phyloP scores from a whole-genome alignment of 2,113 vertebrate genomes.

The Scomber scombrus region DNA sequence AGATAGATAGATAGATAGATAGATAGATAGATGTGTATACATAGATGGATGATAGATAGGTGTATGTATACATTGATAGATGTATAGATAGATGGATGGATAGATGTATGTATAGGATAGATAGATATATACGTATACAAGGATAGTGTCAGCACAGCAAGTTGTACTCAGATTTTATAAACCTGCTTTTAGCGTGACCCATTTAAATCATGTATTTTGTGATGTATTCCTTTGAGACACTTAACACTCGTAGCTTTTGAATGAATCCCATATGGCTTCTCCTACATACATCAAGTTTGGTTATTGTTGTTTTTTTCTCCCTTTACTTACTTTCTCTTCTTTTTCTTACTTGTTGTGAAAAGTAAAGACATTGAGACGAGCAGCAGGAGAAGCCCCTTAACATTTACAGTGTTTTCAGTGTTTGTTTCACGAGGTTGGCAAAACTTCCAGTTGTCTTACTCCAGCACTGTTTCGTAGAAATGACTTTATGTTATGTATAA shows the following conservation, averaged over 20 bases:
- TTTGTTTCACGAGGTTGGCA: conserved; percentile 17
- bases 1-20: too few species aligned
- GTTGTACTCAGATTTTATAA: conserved; percentile 17
- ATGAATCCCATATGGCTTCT: conserved; percentile 44
- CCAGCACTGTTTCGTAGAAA: background rate
- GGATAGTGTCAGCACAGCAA: background rate
- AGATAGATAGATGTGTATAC: too few species aligned
- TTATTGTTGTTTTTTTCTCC: conserved; percentile 22
- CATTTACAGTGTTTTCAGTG: conserved; percentile 9
- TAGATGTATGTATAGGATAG: conserved; percentile 1
- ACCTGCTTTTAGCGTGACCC: conserved; percentile 29
- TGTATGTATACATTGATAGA: background rate
- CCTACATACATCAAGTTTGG: conserved; percentile 20
- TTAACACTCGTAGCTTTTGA: conserved; percentile 26
- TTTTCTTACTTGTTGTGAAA: background rate
- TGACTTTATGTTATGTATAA: too few species aligned
- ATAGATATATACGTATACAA: conserved; percentile 1
- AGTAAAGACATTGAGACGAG: background rate
- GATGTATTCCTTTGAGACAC: conserved; percentile 35
- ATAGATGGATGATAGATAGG: background rate
- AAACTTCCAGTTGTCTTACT: conserved; percentile 5
- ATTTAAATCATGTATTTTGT: conserved; percentile 52
- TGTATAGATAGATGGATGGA: conserved; percentile 1
- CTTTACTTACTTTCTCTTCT: background rate
- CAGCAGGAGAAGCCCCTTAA: background rate